Evolutionary conservation across 2,113 vertebrate species (phyloP).

Genomic region (Lontra canadensis): DNA sequence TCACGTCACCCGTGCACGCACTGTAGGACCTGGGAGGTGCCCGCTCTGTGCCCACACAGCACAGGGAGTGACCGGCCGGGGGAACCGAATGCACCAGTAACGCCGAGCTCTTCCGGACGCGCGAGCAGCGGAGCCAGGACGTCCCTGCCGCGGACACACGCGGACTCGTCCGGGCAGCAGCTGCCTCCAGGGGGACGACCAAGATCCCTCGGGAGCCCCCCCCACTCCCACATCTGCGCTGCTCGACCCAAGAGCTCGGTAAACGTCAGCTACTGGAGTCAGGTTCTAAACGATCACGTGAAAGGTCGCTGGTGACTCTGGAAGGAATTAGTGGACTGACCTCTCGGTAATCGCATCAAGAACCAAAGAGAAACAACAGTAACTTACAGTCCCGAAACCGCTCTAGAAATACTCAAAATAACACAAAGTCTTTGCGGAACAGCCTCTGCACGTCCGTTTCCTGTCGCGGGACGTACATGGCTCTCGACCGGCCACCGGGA

Average conservation of each 20-base stretch:
- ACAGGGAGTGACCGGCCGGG: accelerated
- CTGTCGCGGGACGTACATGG: no score
- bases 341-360: neutral
- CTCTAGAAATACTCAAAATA: neutral
- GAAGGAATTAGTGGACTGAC: neutral
- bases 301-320: neutral
- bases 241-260: neutral
- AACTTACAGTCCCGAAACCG: neutral
- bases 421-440: neutral
- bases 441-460: neutral
- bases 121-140: accelerated
- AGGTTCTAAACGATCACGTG: accelerated
- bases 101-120: neutral
- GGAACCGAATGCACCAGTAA: neutral
- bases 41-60: neutral
- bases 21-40: no score
- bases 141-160: accelerated
- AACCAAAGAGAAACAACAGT: neutral
- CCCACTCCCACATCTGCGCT: neutral
- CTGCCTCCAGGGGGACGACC: neutral
- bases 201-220: neutral
- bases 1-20: no score
- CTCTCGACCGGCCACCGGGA: neutral
- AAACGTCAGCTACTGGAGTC: neutral
- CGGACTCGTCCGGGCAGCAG: accelerated